Evolutionary conservation across 1,140 invertebrate genomes (phyloP).

Genomic region (Drosophila miranda): DNA sequence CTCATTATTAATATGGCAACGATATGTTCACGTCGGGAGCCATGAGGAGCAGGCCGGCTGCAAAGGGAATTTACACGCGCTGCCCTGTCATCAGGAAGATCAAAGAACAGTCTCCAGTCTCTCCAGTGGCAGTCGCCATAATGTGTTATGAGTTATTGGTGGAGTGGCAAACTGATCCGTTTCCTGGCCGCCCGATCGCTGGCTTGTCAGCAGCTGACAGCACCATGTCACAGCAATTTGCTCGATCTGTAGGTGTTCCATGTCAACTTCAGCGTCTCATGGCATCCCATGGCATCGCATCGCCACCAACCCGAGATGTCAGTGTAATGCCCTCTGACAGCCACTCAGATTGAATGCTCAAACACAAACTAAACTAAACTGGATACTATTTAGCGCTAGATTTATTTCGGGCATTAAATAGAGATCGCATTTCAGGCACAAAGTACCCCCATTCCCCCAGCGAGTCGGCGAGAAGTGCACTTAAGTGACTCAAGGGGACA

Average conservation of each 20-base stretch:
- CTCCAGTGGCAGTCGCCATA: slow-evolving; percentile 45
- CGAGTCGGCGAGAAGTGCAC: slow-evolving; percentile 41
- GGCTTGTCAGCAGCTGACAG: slow-evolving; percentile 80
- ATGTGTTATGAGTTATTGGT: slow-evolving; percentile 77
- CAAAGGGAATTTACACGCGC: slow-evolving; percentile 63
- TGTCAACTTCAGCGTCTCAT: slow-evolving; percentile 11
- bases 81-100: slow-evolving; percentile 61
- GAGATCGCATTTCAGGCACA: slow-evolving; percentile 68
- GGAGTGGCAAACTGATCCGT: slow-evolving; percentile 54
- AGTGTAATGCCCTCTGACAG: slow-evolving; percentile 57
- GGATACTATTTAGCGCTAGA: slow-evolving; percentile 70
- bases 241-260: slow-evolving; percentile 55
- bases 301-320: slow-evolving; percentile 50
- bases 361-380: slow-evolving; percentile 23
- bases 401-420: slow-evolving; percentile 77
- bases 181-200: slow-evolving; percentile 62
- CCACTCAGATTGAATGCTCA: slow-evolving; percentile 73
- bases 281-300: slow-evolving; percentile 6
- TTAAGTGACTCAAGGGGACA: slow-evolving; percentile 63
- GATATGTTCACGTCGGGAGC: slow-evolving; percentile 74
- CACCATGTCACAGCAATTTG: slow-evolving; percentile 79
- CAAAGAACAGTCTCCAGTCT: slow-evolving; percentile 50
- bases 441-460: not conserved
- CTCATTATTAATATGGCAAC: slow-evolving; percentile 78
- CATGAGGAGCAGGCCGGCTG: slow-evolving; percentile 34